These are phyloP conservation scores for Peromyscus leucopus DNA, from an alignment of 2,113 vertebrate genomes.

Conservation along the genomic window DNA sequence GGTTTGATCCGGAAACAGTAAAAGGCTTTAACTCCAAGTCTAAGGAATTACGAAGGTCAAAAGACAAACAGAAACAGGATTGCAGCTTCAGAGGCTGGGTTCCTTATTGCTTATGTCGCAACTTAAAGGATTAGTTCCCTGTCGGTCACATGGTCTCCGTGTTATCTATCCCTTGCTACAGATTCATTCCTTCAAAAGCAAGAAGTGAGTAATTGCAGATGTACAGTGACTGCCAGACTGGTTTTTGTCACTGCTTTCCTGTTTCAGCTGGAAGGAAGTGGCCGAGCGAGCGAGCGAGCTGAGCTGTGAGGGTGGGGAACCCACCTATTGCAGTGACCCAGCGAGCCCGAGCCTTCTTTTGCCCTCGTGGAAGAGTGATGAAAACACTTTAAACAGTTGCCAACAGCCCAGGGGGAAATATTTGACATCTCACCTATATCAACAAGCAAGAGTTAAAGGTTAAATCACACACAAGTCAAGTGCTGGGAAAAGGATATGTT, in stretches of 20 bases:
- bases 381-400: constrained; percentile 83
- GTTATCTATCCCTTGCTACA: constrained; percentile 5
- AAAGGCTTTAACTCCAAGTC: constrained; percentile 8
- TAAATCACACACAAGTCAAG: constrained; percentile 86
- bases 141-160: constrained; percentile 16
- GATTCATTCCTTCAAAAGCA: constrained; percentile 82
- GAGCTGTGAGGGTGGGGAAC: constrained; percentile 66
- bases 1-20: neutral
- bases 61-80: neutral
- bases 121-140: constrained; percentile 52
- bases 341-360: constrained; percentile 42
- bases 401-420: constrained; percentile 84
- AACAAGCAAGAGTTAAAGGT: constrained; percentile 88
- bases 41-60: constrained; percentile 1
- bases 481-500: constrained; percentile 85
- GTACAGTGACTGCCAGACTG: constrained; percentile 78
- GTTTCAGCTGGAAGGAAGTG: constrained; percentile 85
- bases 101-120: constrained; percentile 39
- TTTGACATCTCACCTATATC: constrained; percentile 89
- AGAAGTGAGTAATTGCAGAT: constrained; percentile 87
- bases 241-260: constrained; percentile 87
- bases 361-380: constrained; percentile 74
- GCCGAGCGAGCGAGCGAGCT: constrained; percentile 23
- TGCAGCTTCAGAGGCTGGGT: neutral
- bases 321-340: neutral